phyloP scores from a whole-genome alignment of 2,888 invertebrate genomes.

The Phymatocera aterrima region DNA sequence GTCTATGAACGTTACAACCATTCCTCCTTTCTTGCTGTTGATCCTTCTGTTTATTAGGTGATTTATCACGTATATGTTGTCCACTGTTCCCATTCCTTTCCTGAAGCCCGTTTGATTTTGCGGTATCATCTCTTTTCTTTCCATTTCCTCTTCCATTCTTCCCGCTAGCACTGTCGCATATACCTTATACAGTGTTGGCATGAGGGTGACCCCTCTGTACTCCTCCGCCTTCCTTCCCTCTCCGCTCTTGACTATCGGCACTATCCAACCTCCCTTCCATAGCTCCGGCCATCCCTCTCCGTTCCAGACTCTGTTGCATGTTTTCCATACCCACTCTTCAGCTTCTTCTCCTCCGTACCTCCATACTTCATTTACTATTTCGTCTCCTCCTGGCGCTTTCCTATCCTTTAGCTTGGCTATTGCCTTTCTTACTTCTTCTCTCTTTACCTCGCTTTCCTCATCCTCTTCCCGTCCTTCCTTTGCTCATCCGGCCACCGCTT shows the following conservation, averaged over 20 bases:
- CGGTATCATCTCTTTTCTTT: not conserved
- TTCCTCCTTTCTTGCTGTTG: slow-evolving; percentile 11
- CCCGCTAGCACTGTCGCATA: slow-evolving; percentile 13
- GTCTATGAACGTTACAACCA: slow-evolving; percentile 43
- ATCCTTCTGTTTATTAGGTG: slow-evolving; percentile 25
- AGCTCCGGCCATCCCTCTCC: not conserved
- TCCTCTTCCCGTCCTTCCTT: slow-evolving; percentile 1
- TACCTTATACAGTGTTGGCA: slow-evolving; percentile 15
- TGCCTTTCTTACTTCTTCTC: not conserved
- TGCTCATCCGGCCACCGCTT: not conserved
- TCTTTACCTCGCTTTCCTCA: not conserved
- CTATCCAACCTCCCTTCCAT: slow-evolving; percentile 27
- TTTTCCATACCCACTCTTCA: no score
- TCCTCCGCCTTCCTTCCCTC: slow-evolving; percentile 23
- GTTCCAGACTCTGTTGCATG: not conserved
- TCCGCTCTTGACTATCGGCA: slow-evolving; percentile 24
- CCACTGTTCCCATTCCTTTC: slow-evolving; percentile 41
- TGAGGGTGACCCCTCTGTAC: slow-evolving; percentile 35
- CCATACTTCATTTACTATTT: slow-evolving; percentile 3
- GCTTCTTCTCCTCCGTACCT: no score
- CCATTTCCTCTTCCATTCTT: not conserved
- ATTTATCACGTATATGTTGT: slow-evolving; percentile 34
- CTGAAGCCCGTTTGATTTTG: no score
- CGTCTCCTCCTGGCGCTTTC: not conserved
- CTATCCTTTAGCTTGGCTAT: not conserved